These are phyloP conservation scores for Lonchura striata DNA, from an alignment of 2,113 vertebrate species.

Conservation along the genomic window DNA sequence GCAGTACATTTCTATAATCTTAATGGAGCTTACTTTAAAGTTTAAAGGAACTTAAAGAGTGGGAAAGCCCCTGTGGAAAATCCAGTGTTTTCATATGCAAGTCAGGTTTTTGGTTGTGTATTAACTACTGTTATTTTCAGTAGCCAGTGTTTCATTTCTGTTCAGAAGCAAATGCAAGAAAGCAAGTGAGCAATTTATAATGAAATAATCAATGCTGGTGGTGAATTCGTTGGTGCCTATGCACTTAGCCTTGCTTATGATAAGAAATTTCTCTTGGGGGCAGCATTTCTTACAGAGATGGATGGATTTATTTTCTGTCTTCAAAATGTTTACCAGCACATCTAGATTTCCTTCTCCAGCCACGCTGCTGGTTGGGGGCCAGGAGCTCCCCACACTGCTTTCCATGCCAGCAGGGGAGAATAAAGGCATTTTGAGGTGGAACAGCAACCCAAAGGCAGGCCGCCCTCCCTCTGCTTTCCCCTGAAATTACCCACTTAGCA, in stretches of 20 bases:
- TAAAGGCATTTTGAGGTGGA: fast-evolving
- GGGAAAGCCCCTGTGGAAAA: slow-evolving; percentile 60
- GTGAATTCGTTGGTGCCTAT: slow-evolving; percentile 28
- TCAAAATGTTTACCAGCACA: slow-evolving; percentile 31
- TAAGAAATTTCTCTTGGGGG: slow-evolving; percentile 65
- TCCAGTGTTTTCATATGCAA: slow-evolving; percentile 44
- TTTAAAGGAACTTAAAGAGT: slow-evolving; percentile 51
- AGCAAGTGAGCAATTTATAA: slow-evolving; percentile 54
- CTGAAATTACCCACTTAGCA: neutral
- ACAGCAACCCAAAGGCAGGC: neutral
- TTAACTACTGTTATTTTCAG: slow-evolving; percentile 52
- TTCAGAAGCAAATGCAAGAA: slow-evolving; percentile 52
- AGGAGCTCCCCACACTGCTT: neutral
- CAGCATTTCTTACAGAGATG: slow-evolving; percentile 63
- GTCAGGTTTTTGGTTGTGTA: slow-evolving; percentile 35
- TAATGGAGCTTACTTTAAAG: slow-evolving; percentile 35
- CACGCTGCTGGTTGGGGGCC: neutral
- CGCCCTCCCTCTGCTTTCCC: neutral
- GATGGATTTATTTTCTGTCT: slow-evolving; percentile 53
- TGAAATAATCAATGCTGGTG: slow-evolving; percentile 51
- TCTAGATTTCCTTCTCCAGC: neutral
- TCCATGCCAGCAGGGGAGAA: neutral
- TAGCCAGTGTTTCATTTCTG: slow-evolving; percentile 43
- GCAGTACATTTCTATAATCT: slow-evolving; percentile 21
- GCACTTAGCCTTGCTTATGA: slow-evolving; percentile 53